Conservation (phyloP, 1,140 invertebrate genomes). For the Lepidurus apus region DNA sequence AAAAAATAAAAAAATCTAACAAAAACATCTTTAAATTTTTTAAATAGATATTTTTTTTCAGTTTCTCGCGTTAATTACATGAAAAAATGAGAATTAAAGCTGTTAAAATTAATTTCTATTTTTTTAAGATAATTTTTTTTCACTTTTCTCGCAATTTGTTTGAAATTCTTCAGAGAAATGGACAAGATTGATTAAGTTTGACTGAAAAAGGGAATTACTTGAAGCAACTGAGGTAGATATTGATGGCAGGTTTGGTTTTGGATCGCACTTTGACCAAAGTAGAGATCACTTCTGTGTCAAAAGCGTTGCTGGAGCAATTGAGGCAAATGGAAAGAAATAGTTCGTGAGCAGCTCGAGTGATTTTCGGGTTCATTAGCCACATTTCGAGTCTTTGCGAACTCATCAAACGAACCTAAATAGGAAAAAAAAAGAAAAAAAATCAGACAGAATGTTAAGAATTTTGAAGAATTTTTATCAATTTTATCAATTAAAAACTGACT, state of each 20-base stretch:
- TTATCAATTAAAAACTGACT: neutral
- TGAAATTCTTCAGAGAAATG: too few species aligned
- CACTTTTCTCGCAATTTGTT: too few species aligned
- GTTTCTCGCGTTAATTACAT: too few species aligned
- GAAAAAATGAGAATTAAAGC: too few species aligned
- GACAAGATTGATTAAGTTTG: too few species aligned
- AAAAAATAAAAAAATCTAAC: neutral
- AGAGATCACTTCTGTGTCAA: constrained; percentile 84
- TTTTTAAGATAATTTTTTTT: too few species aligned
- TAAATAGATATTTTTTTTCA: too few species aligned
- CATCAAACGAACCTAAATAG: constrained; percentile 62
- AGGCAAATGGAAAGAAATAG: constrained; percentile 85
- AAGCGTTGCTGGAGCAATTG: constrained; percentile 73
- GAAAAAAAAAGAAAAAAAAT: neutral
- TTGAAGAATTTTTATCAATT: neutral
- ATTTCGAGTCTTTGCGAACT: constrained; percentile 77
- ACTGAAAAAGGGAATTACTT: constrained; percentile 50
- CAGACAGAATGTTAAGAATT: neutral
- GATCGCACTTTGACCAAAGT: constrained; percentile 82
- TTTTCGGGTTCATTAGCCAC: constrained; percentile 93
- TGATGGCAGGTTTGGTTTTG: constrained; percentile 87
- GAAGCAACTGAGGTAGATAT: constrained; percentile 79
- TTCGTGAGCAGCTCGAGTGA: constrained; percentile 85
- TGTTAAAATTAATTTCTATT: too few species aligned
- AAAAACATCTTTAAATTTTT: neutral